A percentile compares a stretch with the other conserved stretches of the same genome.
phyloP scores from a whole-genome alignment of 2,888 invertebrate species.

The Hypolimnas misippus region DNA sequence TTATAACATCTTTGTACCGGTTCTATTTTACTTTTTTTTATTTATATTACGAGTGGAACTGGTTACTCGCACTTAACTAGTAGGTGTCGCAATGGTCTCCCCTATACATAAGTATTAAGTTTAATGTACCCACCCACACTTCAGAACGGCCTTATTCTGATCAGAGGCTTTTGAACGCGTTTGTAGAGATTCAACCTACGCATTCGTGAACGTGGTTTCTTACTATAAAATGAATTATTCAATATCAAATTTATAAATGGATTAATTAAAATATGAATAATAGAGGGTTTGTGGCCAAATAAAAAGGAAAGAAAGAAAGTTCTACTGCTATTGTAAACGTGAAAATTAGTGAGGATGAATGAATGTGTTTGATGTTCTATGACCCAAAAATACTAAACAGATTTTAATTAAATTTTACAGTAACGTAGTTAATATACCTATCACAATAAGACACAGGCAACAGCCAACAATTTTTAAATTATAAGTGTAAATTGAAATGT shows the following conservation, averaged over 20 bases:
- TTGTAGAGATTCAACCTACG: conserved; percentile 27
- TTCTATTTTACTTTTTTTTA: conserved; percentile 38
- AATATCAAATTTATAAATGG: not conserved
- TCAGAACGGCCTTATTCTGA: conserved; percentile 46
- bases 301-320: too few species aligned
- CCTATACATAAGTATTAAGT: conserved; percentile 58
- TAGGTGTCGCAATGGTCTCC: conserved; percentile 64
- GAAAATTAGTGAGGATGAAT: too few species aligned
- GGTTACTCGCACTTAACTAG: conserved; percentile 47
- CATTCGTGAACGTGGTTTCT: conserved; percentile 11
- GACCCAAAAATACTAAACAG: too few species aligned
- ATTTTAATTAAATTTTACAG: too few species aligned
- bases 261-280: conserved; percentile 6
- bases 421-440: too few species aligned
- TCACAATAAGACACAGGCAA: too few species aligned
- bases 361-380: too few species aligned
- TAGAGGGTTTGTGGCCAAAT: too few species aligned
- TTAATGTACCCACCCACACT: conserved; percentile 62
- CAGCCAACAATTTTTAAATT: too few species aligned
- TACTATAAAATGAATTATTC: conserved; percentile 13
- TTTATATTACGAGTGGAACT: conserved; percentile 48
- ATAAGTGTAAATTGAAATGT: too few species aligned
- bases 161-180: conserved; percentile 25
- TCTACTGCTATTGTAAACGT: too few species aligned
- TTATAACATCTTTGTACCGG: conserved; percentile 30